These are phyloP conservation scores for Oncorhynchus kisutch DNA, from an alignment of 2,113 vertebrate genomes.

Conservation along the genomic window DNA sequence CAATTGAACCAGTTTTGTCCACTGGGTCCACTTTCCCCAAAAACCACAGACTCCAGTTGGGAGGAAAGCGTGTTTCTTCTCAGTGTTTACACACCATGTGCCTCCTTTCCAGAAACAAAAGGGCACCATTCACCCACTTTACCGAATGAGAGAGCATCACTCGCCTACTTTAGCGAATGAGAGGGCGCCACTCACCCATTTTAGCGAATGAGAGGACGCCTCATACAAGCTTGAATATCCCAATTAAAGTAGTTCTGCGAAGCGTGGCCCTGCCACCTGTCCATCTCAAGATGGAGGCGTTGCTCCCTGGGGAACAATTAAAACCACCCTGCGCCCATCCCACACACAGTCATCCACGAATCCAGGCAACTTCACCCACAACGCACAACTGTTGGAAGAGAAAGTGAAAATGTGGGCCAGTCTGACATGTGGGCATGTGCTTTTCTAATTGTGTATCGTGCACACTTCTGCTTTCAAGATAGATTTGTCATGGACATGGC, in stretches of 20 bases:
- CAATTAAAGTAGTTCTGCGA: constrained; percentile 38
- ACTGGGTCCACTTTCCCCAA: neutral
- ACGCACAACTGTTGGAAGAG: neutral
- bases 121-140: neutral
- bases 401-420: neutral
- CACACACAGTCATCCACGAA: neutral
- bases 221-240: constrained; percentile 12
- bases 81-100: constrained; percentile 1
- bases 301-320: constrained; percentile 19
- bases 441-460: no score
- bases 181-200: neutral
- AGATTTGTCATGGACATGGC: no score
- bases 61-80: neutral
- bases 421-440: no score
- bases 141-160: constrained; percentile 2
- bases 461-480: no score
- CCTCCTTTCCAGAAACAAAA: constrained; percentile 14
- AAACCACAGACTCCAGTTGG: neutral
- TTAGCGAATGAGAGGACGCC: neutral
- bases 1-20: no score
- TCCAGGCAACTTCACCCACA: neutral
- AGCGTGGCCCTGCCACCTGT: constrained; percentile 40
- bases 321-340: constrained; percentile 1
- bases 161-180: constrained; percentile 5
- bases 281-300: neutral